Conservation (phyloP, 64 coral and sea anemone genomes). For the Montipora capricornis region DNA sequence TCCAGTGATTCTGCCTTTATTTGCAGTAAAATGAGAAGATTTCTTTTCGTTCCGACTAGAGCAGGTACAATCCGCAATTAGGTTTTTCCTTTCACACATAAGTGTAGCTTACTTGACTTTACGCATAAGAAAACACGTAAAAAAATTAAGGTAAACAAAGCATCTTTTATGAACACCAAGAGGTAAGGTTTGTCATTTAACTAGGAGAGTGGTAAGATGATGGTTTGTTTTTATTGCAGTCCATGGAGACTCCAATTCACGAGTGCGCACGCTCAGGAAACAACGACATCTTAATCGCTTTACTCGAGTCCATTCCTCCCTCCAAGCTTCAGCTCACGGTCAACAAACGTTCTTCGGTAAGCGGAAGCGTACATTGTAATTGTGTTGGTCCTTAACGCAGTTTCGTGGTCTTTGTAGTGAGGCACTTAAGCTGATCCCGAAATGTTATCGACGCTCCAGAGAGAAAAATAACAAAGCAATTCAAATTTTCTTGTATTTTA, state of each 20-base stretch:
- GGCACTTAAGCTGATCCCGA: not conserved
- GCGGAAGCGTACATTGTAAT: not conserved
- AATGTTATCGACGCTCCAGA: not conserved
- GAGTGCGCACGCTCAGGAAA: conserved; percentile 92
- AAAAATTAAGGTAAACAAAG: too few species aligned
- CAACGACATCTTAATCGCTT: conserved; percentile 71
- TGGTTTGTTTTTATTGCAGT: conserved; percentile 22
- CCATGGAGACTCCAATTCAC: conserved; percentile 88
- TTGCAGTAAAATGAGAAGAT: too few species aligned
- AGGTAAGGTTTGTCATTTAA: not conserved
- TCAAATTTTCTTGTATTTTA: conserved; percentile 6
- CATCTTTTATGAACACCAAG: too few species aligned
- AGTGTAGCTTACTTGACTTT: too few species aligned
- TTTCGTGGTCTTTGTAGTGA: not conserved
- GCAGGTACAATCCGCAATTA: too few species aligned
- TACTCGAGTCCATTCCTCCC: conserved; percentile 71
- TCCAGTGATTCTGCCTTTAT: not conserved
- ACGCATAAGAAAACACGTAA: too few species aligned
- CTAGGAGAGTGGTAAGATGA: not conserved
- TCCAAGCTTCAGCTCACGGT: conserved; percentile 75
- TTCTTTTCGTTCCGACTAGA: too few species aligned
- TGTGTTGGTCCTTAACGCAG: too few species aligned
- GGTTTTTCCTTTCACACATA: too few species aligned
- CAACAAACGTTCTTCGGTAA: conserved; percentile 86
- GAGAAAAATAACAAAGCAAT: not conserved